phyloP scores from a whole-genome alignment of 2,113 vertebrate species.

The Okapia johnstoni region DNA sequence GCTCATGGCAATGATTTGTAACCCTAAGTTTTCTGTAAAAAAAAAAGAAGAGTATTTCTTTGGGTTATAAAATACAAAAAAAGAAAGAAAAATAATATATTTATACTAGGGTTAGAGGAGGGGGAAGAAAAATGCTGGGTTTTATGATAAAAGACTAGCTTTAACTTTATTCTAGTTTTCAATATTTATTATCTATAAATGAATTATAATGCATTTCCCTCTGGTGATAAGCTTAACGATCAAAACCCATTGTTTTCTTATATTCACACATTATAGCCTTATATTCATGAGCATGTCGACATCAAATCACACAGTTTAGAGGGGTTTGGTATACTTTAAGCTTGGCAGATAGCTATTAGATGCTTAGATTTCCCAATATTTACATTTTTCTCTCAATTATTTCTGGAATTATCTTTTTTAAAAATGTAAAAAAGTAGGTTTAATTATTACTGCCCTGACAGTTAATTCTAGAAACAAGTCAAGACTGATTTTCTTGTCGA shows the following conservation, averaged over 20 bases:
- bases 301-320: background rate
- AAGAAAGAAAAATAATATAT: background rate
- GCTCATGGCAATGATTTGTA: constrained; percentile 80
- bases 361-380: background rate
- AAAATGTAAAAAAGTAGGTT: background rate
- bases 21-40: constrained; percentile 69
- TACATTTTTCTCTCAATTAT: background rate
- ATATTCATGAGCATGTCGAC: background rate
- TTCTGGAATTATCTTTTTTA: constrained; percentile 14
- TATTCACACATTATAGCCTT: background rate
- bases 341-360: background rate
- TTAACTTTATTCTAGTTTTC: constrained; percentile 45
- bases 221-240: background rate
- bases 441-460: background rate
- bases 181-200: constrained; percentile 59
- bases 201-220: constrained; percentile 51
- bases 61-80: background rate
- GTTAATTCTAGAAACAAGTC: background rate
- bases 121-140: background rate
- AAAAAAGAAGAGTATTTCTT: constrained; percentile 30
- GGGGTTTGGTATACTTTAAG: background rate
- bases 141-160: constrained; percentile 26
- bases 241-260: constrained; percentile 24
- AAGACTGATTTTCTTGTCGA: background rate
- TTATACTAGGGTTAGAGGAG: background rate